Evolutionary conservation across 2,888 invertebrate species (phyloP), one percentile per base, ranked within the genome.

Genomic region (Resseliella maxima): DNA sequence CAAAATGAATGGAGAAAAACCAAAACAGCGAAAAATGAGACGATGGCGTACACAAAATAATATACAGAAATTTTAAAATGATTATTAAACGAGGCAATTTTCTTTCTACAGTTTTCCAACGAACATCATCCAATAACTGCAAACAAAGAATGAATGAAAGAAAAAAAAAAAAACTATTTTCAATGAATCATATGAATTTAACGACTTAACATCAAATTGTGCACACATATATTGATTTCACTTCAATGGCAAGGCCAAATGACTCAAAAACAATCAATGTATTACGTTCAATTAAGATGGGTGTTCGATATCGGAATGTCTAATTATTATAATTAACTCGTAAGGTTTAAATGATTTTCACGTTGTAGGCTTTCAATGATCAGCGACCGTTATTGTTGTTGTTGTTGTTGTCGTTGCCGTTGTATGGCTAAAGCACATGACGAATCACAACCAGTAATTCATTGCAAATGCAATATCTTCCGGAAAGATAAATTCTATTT

Each of bases 261-360:
- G 18, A 50, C 18, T n/a, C n/a, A 6, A 21, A 50, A 50, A 50
- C 50, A 59, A 59, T 59, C 59, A 24, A 59, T 2, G 3, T 24
- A 59, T 50, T 24, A 6, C 59, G 59, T 24, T 18, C 41, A 12
- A 41, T 59, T 24, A 6, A n/a, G 59, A 59, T 24, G 59, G 5
- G 59, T 27, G 5, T n/a, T 59, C 59, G 27, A 59, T 59, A 59
- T 59, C 12, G 59, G 59, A 59, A 59, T 59, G 59, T 27, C 59
- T 59, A 59, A 59, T 59, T 59, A 59, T 59, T 59, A 59, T 59
- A 59, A 59, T 59, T 59, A 59, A 59, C 24, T 59, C 59, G 59
- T 59, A 59, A n/a, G 59, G 59, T 27, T 59, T 59, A 59, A 59
- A 24, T 59, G 59, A 59, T 59, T 59, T 59, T 24, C 18, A 50